These are phyloP conservation scores for Sitophilus oryzae DNA, from an alignment of 1,140 invertebrate genomes.

Conservation along the genomic window DNA sequence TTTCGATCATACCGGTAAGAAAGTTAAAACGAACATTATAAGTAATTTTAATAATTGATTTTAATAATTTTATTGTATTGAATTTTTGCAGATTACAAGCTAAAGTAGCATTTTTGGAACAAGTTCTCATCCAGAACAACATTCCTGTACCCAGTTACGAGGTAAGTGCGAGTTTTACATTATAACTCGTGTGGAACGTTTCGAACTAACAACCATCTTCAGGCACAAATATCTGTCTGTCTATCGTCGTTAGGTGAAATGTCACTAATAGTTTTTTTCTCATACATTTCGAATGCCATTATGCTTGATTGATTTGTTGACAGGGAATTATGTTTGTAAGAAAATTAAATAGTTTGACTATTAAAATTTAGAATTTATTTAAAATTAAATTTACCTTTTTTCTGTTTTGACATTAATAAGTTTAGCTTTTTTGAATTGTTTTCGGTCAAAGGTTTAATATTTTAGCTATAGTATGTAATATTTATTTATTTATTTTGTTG, in stretches of 20 bases:
- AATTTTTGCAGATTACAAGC: constrained; percentile 32
- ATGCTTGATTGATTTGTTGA: no score
- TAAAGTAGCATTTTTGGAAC: constrained; percentile 35
- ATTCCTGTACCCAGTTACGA: constrained; percentile 34
- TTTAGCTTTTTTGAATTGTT: neutral
- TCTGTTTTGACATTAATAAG: neutral
- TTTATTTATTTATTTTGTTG: constrained; percentile 14
- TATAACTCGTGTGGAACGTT: neutral
- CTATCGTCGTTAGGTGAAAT: no score
- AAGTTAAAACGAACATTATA: no score
- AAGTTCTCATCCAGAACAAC: constrained; percentile 36
- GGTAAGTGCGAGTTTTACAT: constrained; percentile 22
- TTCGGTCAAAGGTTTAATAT: neutral
- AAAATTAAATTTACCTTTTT: neutral
- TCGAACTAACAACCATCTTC: constrained; percentile 1
- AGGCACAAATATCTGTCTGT: neutral
- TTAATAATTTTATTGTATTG: neutral
- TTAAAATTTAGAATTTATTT: neutral
- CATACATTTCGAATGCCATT: no score
- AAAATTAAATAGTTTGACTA: no score
- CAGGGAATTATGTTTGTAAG: no score
- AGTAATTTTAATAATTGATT: neutral
- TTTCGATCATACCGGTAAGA: no score
- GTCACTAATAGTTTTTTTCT: no score
- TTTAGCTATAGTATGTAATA: constrained; percentile 1